Evolutionary conservation across 2,797 vertebrate species (phyloP), one percentile per base, ranked within the genome.

Genomic region (Antennarius maculatus): DNA sequence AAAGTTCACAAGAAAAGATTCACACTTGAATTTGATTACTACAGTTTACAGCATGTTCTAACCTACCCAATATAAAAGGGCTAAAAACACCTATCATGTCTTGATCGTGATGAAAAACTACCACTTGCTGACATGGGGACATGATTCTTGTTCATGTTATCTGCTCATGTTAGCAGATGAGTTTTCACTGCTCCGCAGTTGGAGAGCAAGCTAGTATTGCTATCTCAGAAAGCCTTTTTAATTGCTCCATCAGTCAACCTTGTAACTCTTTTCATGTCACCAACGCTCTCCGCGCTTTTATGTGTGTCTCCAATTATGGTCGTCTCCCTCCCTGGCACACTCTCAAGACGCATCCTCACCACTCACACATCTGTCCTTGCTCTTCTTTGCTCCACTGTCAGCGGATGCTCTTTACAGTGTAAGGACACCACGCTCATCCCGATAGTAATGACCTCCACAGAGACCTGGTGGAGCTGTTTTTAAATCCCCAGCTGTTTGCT

Each of bases 401-500:
- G n/a, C 52, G 60, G 61, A 66, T 43, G 53, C 10, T 65, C 68
- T 54, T 41, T 54, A 47, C 53, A 62, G 57, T 48, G 61, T 41
- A 57, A 63, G 61, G 56, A 81, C 61, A 68, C 11, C 56, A 69
- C 12, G 39, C 69, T 84, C 78, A 70, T 82, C 71, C 81, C 77
- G 57, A 50, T 66, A 78, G 77, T 93, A 94, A 93, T 92, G 91
- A 93, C 89, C 84, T 86, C 92, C 90, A 60, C 79, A 51, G 92
- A 92, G 92, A 92, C 81, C 53, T 46, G 23, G 48, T 27, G 50
- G 74, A 69, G 82, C 81, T 83, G 83, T 84, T 84, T 76, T 69
- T 80, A 77, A 89, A 84, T 85, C 75, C 87, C 83, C 55, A 61
- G 80, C 81, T 87, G 87, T 88, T 85, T 84, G 74, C 77, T 78